A percentile compares a stretch with the other conserved stretches of the same genome.
These are phyloP conservation scores for Oreohelix idahoensis DNA, from an alignment of 1,140 invertebrate species.

Conservation along the genomic window DNA sequence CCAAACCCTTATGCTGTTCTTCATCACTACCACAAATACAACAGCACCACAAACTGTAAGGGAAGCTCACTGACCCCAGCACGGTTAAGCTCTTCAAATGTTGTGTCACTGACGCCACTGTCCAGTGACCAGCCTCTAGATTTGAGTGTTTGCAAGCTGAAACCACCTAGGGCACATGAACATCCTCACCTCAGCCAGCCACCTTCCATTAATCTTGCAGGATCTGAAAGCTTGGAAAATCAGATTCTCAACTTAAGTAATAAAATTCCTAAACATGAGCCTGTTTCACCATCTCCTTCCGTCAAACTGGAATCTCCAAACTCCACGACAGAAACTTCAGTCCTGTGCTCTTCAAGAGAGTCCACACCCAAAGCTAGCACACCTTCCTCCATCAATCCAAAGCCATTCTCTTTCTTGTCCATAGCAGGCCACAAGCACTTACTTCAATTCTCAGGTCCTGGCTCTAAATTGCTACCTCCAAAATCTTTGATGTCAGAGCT, in stretches of 20 bases:
- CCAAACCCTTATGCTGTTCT: conserved; percentile 54
- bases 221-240: conserved; percentile 35
- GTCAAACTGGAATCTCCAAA: conserved; percentile 28
- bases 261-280: conserved; percentile 29
- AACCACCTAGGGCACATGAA: conserved; percentile 57
- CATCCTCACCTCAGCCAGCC: conserved; percentile 25
- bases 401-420: neutral
- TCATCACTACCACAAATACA: conserved; percentile 20
- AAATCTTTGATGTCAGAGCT: neutral
- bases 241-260: conserved; percentile 66
- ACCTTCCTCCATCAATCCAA: neutral
- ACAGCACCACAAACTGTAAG: neutral
- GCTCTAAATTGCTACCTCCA: neutral
- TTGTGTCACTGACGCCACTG: conserved; percentile 8
- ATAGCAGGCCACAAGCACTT: conserved; percentile 15
- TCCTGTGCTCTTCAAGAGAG: neutral
- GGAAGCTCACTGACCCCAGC: neutral
- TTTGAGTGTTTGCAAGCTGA: conserved; percentile 83
- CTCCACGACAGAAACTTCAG: conserved; percentile 16
- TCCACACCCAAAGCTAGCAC: neutral
- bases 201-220: neutral
- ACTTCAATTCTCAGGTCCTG: neutral
- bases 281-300: conserved; percentile 34
- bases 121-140: conserved; percentile 82
- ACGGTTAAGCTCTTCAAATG: neutral